Base-by-base conservation (phyloP, 1,140 invertebrate species). In the Elymnias hypermnestra region DNA sequence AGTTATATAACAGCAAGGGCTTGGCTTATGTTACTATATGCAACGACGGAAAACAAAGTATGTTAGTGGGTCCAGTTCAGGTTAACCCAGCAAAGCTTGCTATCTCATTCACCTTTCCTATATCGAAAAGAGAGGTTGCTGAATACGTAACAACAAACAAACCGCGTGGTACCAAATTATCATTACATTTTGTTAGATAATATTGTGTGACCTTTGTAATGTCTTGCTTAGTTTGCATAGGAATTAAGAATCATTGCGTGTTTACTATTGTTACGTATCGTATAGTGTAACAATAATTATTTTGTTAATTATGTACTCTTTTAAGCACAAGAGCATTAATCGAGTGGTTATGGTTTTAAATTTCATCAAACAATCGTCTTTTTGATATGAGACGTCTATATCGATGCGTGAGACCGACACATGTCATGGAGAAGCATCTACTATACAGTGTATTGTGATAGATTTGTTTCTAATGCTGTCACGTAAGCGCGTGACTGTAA, bases 41-140 rank as follows among this genome's bases (percentile, higher is more conserved):
- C n/a, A n/a, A 52, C 61, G 66, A 65, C 63, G 63, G 63, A 69
- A 64, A 65, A 39, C 54, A 38, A 75, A 61, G 63, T 75, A 49
- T 75, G 72, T 75, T 61, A 75, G 57, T 67, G 50, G 66, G 71
- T 57, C 55, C 49, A 26, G 19, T 12, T 12, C 26, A 29, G 10
- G 36, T 26, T 43, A 29, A 43, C 41, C 41, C 19, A 14, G 10
- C 10, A 19, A 9, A 8, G 23, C 6, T 22, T 12, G 9, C 29
- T 26, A 29, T 56, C 53, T 35, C 33, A 10, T 21, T 46, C 35
- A 21, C 4, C 15, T 6, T n/a, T 7, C 10, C 26, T 22, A 23
- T 6, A 33, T 46, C 31, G 3, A 39, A 58, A 25, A 53, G 51
- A 51, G 56, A 56, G 3, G 15, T 12, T 10, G 7, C 33, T 18